phyloP scores from a whole-genome alignment of 2,113 vertebrate species.

The Empidonax traillii region DNA sequence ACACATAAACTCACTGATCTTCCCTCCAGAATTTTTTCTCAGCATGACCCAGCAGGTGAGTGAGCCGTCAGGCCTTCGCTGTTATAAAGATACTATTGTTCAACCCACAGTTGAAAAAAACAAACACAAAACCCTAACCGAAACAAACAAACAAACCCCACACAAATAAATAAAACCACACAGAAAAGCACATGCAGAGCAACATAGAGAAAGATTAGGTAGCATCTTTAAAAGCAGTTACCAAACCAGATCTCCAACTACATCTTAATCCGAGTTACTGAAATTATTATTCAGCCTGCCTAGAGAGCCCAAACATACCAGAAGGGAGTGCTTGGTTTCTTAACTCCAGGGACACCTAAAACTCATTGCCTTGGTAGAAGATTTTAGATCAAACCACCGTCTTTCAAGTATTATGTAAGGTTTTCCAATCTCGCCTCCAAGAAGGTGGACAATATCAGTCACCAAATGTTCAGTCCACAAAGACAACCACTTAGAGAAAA shows the following conservation, averaged over 20 bases:
- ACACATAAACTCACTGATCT: background rate
- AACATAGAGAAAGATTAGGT: background rate
- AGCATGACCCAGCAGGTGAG: background rate
- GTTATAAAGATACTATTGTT: background rate
- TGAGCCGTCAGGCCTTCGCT: background rate
- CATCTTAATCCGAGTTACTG: background rate
- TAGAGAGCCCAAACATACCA: background rate
- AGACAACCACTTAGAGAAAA: background rate
- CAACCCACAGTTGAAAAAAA: background rate
- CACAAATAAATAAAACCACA: background rate
- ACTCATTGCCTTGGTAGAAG: background rate
- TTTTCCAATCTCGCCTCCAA: background rate
- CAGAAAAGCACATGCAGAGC: background rate
- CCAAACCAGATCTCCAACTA: background rate
- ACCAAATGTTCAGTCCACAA: background rate
- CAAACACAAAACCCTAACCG: background rate
- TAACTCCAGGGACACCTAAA: background rate
- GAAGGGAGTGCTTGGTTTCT: background rate
- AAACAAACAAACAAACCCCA: background rate
- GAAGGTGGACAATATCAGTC: background rate
- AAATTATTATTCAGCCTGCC: background rate
- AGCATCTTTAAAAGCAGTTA: background rate
- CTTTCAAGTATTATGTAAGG: background rate
- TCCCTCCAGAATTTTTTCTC: background rate
- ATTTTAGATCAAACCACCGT: background rate